A percentile compares a stretch with the other conserved stretches of the same genome.
phyloP scores from a whole-genome alignment of 2,797 vertebrate species.

The Crossoptilon crossoptilon region DNA sequence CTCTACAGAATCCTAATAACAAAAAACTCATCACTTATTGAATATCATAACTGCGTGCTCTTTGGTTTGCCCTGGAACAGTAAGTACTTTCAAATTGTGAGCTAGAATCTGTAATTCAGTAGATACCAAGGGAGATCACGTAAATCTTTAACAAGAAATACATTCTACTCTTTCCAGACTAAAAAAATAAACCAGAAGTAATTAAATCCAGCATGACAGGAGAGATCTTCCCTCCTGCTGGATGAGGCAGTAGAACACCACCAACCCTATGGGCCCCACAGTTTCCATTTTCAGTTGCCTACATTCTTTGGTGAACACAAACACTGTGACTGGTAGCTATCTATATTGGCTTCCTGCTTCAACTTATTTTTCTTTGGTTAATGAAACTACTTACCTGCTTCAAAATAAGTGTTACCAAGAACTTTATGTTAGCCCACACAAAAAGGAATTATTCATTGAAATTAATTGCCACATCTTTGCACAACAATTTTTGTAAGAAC shows the following conservation, averaged over 20 bases:
- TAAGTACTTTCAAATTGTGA: not conserved
- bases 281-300: not conserved
- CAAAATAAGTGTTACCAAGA: not conserved
- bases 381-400: not conserved
- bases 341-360: not conserved
- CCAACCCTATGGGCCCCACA: not conserved
- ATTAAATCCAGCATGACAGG: not conserved
- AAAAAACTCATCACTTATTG: not conserved
- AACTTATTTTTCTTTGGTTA: not conserved
- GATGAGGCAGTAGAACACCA: not conserved
- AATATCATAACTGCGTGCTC: fast-evolving
- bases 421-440: not conserved
- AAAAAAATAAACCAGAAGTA: not conserved
- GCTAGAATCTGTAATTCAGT: not conserved
- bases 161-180: not conserved
- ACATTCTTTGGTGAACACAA: not conserved
- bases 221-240: not conserved
- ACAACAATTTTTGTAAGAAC: not conserved
- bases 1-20: not conserved
- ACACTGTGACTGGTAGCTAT: not conserved
- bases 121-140: not conserved
- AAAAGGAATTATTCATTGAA: fast-evolving
- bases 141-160: not conserved
- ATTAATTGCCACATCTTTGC: fast-evolving
- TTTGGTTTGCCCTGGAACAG: not conserved